Conservation (phyloP, 2,797 vertebrate species). For the Martes flavigula region DNA sequence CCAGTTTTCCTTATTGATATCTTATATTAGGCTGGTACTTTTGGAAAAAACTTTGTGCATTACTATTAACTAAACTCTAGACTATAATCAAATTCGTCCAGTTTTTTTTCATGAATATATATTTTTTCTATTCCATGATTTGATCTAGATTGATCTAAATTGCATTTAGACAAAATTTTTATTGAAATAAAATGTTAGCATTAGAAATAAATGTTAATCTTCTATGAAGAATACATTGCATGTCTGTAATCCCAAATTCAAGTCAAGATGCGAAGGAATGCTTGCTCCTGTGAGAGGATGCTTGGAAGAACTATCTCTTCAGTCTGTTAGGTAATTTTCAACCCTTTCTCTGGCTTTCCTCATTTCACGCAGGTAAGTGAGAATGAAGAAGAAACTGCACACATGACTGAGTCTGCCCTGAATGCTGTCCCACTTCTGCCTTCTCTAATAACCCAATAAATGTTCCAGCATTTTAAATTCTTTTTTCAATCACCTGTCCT, state of each 20-base stretch:
- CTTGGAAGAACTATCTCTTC: conserved; percentile 51
- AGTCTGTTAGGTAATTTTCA: conserved; percentile 59
- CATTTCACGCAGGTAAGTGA: conserved; percentile 64
- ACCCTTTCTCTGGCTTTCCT: conserved; percentile 48
- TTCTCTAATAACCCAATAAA: conserved; percentile 55
- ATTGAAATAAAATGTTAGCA: not conserved
- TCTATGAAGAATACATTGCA: not conserved
- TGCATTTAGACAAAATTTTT: not conserved
- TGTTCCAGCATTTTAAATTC: conserved; percentile 57
- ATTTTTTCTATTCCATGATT: not conserved
- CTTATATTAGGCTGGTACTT: not conserved
- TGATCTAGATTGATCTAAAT: not conserved
- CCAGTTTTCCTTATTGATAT: not conserved
- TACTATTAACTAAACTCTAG: not conserved
- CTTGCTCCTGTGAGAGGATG: not conserved
- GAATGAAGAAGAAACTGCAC: conserved; percentile 50
- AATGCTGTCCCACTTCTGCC: conserved; percentile 38
- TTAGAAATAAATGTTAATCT: not conserved
- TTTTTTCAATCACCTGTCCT: conserved; percentile 56
- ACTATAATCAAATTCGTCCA: not conserved
- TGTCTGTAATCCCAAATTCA: not conserved
- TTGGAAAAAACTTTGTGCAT: not conserved
- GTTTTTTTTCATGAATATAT: not conserved
- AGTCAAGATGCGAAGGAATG: not conserved
- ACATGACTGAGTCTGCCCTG: conserved; percentile 44